Evolutionary conservation across 2,888 invertebrate genomes (phyloP).

Genomic region (Scelioninae gen. 1): DNA sequence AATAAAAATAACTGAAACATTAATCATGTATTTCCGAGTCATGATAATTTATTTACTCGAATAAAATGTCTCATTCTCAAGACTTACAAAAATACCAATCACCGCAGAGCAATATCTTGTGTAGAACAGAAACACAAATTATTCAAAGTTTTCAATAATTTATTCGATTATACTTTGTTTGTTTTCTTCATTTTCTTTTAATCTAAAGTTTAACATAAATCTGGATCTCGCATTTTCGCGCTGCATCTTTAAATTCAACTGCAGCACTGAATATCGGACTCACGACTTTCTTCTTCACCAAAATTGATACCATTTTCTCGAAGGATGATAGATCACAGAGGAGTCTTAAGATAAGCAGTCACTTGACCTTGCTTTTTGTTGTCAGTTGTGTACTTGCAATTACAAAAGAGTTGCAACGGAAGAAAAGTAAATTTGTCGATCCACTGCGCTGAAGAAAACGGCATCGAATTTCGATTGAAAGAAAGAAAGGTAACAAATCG

Average conservation of each 20-base stretch:
- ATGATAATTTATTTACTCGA: too few species aligned
- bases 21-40: too few species aligned
- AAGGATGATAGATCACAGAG: constrained; percentile 6
- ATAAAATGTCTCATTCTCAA: too few species aligned
- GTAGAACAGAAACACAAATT: too few species aligned
- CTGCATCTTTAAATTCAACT: constrained; percentile 55
- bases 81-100: too few species aligned
- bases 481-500: too few species aligned
- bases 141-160: constrained; percentile 77
- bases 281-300: constrained; percentile 34
- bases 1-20: too few species aligned
- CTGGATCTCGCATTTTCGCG: constrained; percentile 68
- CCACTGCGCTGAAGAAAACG: too few species aligned
- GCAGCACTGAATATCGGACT: constrained; percentile 64
- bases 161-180: constrained; percentile 76
- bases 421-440: too few species aligned
- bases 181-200: constrained; percentile 67
- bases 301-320: constrained; percentile 51
- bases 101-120: too few species aligned
- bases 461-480: too few species aligned
- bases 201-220: constrained; percentile 73
- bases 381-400: neutral
- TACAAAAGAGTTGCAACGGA: neutral
- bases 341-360: constrained; percentile 1
- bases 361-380: neutral